Percentiles rank a stretch among this genome's conserved stretches.
These are phyloP conservation scores for Drosophila bocqueti DNA, from an alignment of 1,140 invertebrate genomes.

Conservation along the genomic window DNA sequence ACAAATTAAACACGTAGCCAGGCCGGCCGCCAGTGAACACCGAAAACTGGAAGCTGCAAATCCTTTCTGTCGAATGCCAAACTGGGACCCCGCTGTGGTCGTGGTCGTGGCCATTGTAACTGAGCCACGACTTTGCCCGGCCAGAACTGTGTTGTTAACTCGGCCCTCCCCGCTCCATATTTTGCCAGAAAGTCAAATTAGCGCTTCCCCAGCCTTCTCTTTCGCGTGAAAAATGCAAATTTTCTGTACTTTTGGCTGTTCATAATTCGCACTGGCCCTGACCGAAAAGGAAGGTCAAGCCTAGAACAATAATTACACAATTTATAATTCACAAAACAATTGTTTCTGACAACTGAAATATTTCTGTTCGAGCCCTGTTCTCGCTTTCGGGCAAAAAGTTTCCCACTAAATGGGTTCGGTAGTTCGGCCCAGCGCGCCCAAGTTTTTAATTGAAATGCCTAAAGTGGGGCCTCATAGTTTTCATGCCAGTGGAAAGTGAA, in stretches of 20 bases:
- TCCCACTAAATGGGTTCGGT: slow-evolving; percentile 44
- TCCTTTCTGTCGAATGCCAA: slow-evolving; percentile 54
- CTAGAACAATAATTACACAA: slow-evolving; percentile 70
- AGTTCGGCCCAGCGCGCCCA: slow-evolving; percentile 17
- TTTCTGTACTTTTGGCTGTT: slow-evolving; percentile 29
- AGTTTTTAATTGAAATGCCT: slow-evolving; percentile 76
- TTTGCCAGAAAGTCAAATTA: slow-evolving; percentile 58
- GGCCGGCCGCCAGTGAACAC: slow-evolving; percentile 9
- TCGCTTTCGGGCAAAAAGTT: slow-evolving; percentile 48
- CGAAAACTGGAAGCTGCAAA: slow-evolving; percentile 31
- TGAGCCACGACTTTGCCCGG: slow-evolving; percentile 14
- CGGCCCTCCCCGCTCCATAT: slow-evolving; percentile 1
- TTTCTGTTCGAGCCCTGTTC: slow-evolving; percentile 39
- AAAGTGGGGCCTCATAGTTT: slow-evolving; percentile 37
- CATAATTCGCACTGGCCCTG: slow-evolving; percentile 52
- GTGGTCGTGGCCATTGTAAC: slow-evolving; percentile 40
- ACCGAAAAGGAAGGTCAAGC: slow-evolving; percentile 63
- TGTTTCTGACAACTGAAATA: slow-evolving; percentile 76
- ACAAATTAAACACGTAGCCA: slow-evolving; percentile 73
- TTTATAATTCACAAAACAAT: slow-evolving; percentile 76
- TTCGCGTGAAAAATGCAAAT: slow-evolving; percentile 68
- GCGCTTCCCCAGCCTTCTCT: slow-evolving; percentile 18
- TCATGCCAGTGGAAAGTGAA: slow-evolving; percentile 43
- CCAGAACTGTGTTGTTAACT: slow-evolving; percentile 63
- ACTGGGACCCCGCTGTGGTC: slow-evolving; percentile 38